Evolutionary conservation across 2,797 vertebrate species (phyloP).

Genomic region (Delichon dasypus): DNA sequence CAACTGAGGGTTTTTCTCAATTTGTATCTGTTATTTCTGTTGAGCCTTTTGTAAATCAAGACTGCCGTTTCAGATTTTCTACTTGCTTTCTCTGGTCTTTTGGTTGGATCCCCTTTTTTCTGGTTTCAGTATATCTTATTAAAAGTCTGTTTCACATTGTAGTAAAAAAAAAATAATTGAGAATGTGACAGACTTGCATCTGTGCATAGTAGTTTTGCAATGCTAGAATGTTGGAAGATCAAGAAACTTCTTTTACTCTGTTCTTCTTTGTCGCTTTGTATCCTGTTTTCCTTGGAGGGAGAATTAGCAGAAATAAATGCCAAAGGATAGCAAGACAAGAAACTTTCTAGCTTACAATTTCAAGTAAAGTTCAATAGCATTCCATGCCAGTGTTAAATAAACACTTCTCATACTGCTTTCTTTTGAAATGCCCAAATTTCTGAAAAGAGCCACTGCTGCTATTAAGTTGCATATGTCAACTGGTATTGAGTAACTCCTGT

Average conservation of each 20-base stretch:
- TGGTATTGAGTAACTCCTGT: not conserved
- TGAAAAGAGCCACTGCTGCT: not conserved
- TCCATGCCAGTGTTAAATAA: not conserved
- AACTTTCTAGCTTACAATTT: not conserved
- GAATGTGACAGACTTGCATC: not conserved
- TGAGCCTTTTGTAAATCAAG: not conserved
- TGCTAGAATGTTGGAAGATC: not conserved
- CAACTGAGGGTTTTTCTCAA: rapidly evolving
- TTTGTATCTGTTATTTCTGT: not conserved
- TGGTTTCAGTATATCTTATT: not conserved
- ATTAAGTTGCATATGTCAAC: not conserved
- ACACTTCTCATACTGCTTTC: not conserved
- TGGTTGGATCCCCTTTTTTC: not conserved
- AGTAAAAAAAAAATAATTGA: not conserved
- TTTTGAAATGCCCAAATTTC: not conserved
- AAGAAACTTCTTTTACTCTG: not conserved
- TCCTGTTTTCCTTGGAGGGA: not conserved
- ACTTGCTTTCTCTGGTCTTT: not conserved
- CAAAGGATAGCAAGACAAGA: not conserved
- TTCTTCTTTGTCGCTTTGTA: not conserved
- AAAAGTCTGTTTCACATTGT: not conserved
- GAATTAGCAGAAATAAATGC: not conserved
- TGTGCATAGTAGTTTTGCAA: not conserved
- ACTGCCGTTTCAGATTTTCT: not conserved
- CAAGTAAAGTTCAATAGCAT: not conserved